Base-by-base conservation (phyloP, 1,140 invertebrate species). In the Thaumetopoea pityocampa region DNA sequence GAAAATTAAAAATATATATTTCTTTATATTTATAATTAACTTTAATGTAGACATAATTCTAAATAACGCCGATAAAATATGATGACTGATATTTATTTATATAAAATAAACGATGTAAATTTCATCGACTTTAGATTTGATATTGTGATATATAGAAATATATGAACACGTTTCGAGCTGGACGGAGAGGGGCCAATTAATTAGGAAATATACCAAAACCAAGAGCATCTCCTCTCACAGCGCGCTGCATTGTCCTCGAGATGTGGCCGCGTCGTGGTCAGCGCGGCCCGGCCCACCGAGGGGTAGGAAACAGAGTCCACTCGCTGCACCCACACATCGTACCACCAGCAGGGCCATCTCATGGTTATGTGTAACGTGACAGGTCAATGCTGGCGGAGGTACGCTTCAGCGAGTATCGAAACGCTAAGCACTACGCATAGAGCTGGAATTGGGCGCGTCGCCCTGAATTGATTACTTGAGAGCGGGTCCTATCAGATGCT, bases 81-180 rank as follows among this genome's bases (percentile, higher is more conserved):
- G 16, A 30, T 5, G n/a, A 24, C n/a, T 16, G 19, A 23, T 15
- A 11, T 18, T 16, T 32, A 15, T n/a, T n/a, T 8, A 18, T 44
- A 30, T 41, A 26, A 22, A 40, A 40, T 38, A 17, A 42, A 24
- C 34, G 36, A 35, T 48, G 29, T 53, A 35, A 35, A 45, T 18
- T 49, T 38, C 38, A 50, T 45, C 28, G 32, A 51, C 29, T 40
- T 28, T 48, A 49, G 37, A 43, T 34, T 38, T 34, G 17, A 44
- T 26, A 44, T 49, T 55, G 47, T 50, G 52, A 50, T 46, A 47
- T 51, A n/a, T 51, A 56, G 60, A 62, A 67, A 42, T 59, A 67
- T 67, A 72, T 79, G 72, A 79, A 79, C 74, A 82, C 74, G 74
- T 63, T 67, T 76, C 36, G 61, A 65, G 47, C 65, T 82, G 78